Evolutionary conservation across 2,888 invertebrate species (phyloP).

Genomic region (Liodrosophila aerea): DNA sequence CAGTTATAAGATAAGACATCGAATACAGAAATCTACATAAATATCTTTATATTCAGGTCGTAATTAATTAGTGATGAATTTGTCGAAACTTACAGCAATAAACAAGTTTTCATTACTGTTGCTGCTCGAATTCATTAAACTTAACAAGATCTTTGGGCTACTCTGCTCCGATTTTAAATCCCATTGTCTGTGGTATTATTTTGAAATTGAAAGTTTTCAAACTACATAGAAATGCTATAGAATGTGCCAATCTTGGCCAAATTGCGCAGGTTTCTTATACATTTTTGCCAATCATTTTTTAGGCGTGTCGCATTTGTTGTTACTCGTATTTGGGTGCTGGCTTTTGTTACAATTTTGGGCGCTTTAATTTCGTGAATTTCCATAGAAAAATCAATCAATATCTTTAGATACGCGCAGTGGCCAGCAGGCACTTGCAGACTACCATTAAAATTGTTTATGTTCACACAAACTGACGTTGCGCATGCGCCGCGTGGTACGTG

Average conservation of each 20-base stretch:
- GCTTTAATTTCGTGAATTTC: slow-evolving; percentile 34
- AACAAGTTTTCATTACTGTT: slow-evolving; percentile 22
- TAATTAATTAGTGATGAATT: no score
- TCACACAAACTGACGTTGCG: slow-evolving; percentile 31
- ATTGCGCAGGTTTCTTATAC: neutral
- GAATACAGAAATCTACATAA: no score
- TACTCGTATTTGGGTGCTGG: slow-evolving; percentile 8
- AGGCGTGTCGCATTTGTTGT: slow-evolving; percentile 47
- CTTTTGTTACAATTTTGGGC: slow-evolving; percentile 24
- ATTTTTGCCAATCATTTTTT: slow-evolving; percentile 47
- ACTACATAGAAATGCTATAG: slow-evolving; percentile 26
- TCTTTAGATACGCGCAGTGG: slow-evolving; percentile 22
- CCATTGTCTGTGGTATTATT: slow-evolving; percentile 25
- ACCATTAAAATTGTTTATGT: slow-evolving; percentile 50
- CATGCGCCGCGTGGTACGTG: slow-evolving; percentile 43
- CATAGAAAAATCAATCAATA: slow-evolving; percentile 47
- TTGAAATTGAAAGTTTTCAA: slow-evolving; percentile 60
- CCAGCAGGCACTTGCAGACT: slow-evolving; percentile 17
- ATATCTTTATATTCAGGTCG: no score
- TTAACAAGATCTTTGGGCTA: slow-evolving; percentile 15
- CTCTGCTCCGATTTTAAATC: slow-evolving; percentile 24
- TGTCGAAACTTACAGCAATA: neutral
- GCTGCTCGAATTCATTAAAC: no score
- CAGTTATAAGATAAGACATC: no score
- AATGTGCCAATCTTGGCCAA: slow-evolving; percentile 50